Evolutionary conservation across 2,797 vertebrate species (phyloP).

Genomic region (Epinephelus malabaricus): DNA sequence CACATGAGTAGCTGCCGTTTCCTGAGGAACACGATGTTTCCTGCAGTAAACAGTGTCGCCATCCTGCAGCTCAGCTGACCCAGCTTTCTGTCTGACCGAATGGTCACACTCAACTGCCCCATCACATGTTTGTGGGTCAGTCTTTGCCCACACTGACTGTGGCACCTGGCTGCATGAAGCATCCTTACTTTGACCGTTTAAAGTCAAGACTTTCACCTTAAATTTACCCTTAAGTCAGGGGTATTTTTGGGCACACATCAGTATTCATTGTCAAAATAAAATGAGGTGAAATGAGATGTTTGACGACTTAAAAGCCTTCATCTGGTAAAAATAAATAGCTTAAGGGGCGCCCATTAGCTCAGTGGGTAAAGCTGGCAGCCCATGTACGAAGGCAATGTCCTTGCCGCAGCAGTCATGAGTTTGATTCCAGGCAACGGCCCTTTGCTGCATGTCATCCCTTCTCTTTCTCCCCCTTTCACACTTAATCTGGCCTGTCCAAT

Average conservation of each 20-base stretch:
- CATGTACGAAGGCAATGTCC: too few species aligned
- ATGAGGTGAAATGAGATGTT: neutral
- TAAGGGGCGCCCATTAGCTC: too few species aligned
- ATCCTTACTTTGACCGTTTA: neutral
- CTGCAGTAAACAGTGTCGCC: conserved; percentile 25
- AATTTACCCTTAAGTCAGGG: neutral
- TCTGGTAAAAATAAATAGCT: too few species aligned
- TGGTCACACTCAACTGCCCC: neutral
- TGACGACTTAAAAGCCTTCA: too few species aligned
- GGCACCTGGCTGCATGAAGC: neutral
- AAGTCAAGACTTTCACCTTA: neutral
- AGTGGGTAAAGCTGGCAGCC: too few species aligned
- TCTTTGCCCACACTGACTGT: neutral
- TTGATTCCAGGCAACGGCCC: too few species aligned
- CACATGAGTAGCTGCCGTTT: conserved; percentile 43
- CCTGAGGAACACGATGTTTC: conserved; percentile 61
- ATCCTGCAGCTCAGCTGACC: conserved; percentile 66
- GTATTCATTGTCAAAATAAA: neutral
- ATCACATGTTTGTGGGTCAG: conserved; percentile 26
- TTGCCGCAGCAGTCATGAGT: too few species aligned
- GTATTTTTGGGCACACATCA: too few species aligned
- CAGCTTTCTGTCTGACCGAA: neutral
- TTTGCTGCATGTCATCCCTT: too few species aligned
- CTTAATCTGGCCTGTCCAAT: too few species aligned
- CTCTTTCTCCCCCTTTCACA: too few species aligned